These are phyloP conservation scores for Pantelozetes paolii DNA, from an alignment of 2,888 invertebrate species.

Conservation along the genomic window DNA sequence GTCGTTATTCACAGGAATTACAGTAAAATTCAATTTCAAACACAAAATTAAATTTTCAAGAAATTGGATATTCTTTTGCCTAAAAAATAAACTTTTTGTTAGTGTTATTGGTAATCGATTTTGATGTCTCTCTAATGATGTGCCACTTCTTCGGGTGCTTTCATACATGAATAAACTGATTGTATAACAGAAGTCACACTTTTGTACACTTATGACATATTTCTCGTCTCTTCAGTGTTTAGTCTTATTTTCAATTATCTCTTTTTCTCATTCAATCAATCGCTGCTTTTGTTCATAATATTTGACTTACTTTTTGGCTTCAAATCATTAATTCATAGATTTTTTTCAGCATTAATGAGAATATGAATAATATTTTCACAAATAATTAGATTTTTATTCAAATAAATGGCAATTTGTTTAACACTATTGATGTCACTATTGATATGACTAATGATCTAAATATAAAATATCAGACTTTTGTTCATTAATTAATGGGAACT, in stretches of 20 bases:
- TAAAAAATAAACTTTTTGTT: background rate
- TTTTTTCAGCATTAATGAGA: too few relatives aligned
- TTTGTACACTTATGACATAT: background rate
- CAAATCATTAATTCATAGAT: background rate
- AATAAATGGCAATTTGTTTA: too few relatives aligned
- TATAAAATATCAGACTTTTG: background rate
- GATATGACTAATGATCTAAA: background rate
- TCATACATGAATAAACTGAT: conserved; percentile 12
- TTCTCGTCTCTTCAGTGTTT: background rate
- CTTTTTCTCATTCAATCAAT: background rate
- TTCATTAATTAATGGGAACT: background rate
- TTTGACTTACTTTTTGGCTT: conserved; percentile 1
- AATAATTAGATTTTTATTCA: too few relatives aligned
- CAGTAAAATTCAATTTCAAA: background rate
- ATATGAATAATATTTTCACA: too few relatives aligned
- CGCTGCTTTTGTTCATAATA: background rate
- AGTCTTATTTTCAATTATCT: background rate
- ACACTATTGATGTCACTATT: background rate
- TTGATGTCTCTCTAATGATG: conserved; percentile 11
- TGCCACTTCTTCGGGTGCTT: conserved; percentile 11
- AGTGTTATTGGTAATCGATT: conserved; percentile 16
- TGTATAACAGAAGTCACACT: background rate
- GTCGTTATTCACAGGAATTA: background rate
- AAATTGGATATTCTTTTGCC: background rate
- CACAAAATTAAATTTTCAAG: background rate